phyloP scores from a whole-genome alignment of 2,888 invertebrate species.

The Plebejus anna region DNA sequence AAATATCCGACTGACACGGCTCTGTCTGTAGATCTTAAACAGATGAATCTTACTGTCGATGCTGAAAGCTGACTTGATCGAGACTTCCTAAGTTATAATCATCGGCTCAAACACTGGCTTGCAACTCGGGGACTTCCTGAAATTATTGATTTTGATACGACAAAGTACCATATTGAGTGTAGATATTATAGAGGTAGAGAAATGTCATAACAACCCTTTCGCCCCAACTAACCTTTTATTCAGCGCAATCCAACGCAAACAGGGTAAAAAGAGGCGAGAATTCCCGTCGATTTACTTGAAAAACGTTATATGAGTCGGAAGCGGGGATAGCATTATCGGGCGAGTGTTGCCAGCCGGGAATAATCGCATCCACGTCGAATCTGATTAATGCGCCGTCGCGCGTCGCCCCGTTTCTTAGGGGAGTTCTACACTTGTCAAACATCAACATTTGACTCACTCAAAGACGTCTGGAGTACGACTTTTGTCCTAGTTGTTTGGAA shows the following conservation, averaged over 20 bases:
- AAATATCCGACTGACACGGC: too few relatives aligned
- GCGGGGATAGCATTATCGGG: slow-evolving; percentile 7
- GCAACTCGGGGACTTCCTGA: too few relatives aligned
- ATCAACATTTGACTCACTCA: not conserved
- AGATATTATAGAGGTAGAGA: not conserved
- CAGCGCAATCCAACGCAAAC: not conserved
- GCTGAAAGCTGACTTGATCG: too few relatives aligned
- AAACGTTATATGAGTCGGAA: slow-evolving; percentile 10
- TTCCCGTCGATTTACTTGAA: slow-evolving; percentile 11
- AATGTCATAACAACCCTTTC: not conserved
- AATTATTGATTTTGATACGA: too few relatives aligned
- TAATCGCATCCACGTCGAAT: not conserved
- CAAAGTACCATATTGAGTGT: too few relatives aligned
- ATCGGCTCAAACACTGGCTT: too few relatives aligned
- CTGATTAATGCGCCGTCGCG: slow-evolving; percentile 10
- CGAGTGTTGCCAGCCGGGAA: slow-evolving; percentile 9
- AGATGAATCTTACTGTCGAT: too few relatives aligned
- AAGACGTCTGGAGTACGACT: not conserved
- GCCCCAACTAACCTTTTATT: not conserved
- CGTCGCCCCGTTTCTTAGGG: not conserved
- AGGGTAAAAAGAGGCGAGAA: not conserved
- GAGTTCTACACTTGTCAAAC: not conserved
- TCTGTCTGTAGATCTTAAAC: too few relatives aligned
- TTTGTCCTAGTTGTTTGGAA: not conserved
- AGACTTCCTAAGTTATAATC: too few relatives aligned